phyloP scores from a whole-genome alignment of 2,888 invertebrate species.

The Taphrorychus bicolor region DNA sequence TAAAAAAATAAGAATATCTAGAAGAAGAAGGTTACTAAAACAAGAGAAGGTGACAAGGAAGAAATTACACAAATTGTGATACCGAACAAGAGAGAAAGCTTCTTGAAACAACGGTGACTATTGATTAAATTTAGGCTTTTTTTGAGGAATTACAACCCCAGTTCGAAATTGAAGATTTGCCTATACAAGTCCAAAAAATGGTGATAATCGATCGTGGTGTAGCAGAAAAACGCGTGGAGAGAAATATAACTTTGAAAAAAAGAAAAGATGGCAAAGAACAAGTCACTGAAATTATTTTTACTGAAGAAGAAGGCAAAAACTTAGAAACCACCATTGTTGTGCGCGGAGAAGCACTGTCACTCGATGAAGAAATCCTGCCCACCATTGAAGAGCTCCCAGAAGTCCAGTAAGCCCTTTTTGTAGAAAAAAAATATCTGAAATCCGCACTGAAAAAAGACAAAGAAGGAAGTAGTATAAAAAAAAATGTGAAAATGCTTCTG shows the following conservation, averaged over 20 bases:
- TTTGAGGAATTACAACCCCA: slow-evolving; percentile 52
- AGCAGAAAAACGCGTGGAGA: slow-evolving; percentile 50
- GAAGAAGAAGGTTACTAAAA: slow-evolving; percentile 47
- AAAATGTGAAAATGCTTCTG: slow-evolving; percentile 24
- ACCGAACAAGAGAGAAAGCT: slow-evolving; percentile 48
- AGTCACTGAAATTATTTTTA: slow-evolving; percentile 52
- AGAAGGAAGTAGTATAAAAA: slow-evolving; percentile 30
- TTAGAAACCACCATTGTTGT: slow-evolving; percentile 47
- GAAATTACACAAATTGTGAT: slow-evolving; percentile 58
- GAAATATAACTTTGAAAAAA: slow-evolving; percentile 55
- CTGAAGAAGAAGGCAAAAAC: slow-evolving; percentile 49
- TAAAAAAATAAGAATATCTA: slow-evolving; percentile 44
- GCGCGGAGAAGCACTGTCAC: slow-evolving; percentile 51
- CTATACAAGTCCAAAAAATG: slow-evolving; percentile 46
- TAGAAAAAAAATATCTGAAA: slow-evolving; percentile 54
- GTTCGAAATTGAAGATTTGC: slow-evolving; percentile 48
- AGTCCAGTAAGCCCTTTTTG: slow-evolving; percentile 47
- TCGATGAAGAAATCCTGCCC: slow-evolving; percentile 36
- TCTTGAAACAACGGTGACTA: slow-evolving; percentile 40
- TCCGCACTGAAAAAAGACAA: slow-evolving; percentile 41
- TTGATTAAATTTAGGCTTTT: slow-evolving; percentile 45
- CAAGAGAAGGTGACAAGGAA: slow-evolving; percentile 54
- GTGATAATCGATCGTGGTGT: slow-evolving; percentile 44
- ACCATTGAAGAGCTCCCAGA: slow-evolving; percentile 43
- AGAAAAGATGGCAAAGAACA: slow-evolving; percentile 51